Evolutionary conservation across 2,113 vertebrate genomes (phyloP).

Genomic region (Cynopterus brachyotis): DNA sequence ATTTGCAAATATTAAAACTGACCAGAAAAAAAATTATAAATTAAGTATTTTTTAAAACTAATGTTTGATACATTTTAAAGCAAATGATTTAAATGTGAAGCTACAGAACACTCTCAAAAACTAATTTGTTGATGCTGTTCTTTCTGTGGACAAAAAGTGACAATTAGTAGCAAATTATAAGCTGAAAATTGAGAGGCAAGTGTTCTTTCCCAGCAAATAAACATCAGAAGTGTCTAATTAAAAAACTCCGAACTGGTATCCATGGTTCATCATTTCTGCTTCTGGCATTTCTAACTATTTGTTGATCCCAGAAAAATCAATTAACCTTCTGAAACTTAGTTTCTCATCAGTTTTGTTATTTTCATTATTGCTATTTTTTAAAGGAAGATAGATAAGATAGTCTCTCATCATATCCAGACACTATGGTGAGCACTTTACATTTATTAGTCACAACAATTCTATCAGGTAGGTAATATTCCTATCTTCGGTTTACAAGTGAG

Average conservation of each 20-base stretch:
- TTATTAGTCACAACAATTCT: neutral
- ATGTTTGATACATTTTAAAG: neutral
- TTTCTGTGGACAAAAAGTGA: neutral
- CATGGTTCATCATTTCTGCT: neutral
- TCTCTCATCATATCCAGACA: neutral
- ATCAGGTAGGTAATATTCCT: neutral
- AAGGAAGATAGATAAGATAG: neutral
- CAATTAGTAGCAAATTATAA: neutral
- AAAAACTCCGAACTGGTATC: neutral
- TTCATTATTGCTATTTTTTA: neutral
- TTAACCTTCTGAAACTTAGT: neutral
- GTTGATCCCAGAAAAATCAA: neutral
- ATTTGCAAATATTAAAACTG: neutral
- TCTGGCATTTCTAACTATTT: neutral
- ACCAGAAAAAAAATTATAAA: neutral
- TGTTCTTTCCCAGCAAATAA: neutral
- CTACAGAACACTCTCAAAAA: neutral
- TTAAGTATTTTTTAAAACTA: neutral
- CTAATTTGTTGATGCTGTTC: neutral
- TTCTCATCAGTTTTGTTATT: neutral
- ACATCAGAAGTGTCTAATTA: neutral
- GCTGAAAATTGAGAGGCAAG: neutral
- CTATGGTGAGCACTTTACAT: neutral
- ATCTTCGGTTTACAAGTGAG: neutral
- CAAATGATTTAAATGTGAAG: neutral